These are phyloP conservation scores for Zeus faber DNA, from an alignment of 2,113 vertebrate genomes.

Conservation along the genomic window DNA sequence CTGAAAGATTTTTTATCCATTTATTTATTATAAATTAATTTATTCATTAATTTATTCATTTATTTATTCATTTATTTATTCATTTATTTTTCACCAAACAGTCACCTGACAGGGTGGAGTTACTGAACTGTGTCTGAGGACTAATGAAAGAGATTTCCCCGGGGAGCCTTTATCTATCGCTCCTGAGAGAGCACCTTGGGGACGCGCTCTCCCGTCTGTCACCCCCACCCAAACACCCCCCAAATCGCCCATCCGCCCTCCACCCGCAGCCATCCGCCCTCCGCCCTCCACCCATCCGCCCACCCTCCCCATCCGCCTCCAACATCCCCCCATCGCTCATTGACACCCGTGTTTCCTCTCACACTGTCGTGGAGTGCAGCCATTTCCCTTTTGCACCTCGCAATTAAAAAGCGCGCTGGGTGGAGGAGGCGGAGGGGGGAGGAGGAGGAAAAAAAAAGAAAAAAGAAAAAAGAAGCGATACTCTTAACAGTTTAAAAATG, in stretches of 20 bases:
- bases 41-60: constrained; percentile 58
- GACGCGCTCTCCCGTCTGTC: constrained; percentile 89
- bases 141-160: constrained; percentile 97
- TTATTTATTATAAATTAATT: no score
- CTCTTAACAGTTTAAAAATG: no score
- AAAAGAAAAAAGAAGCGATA: background rate
- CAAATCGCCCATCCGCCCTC: constrained; percentile 28
- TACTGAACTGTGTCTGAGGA: constrained; percentile 96
- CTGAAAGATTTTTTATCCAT: no score
- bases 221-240: constrained; percentile 72
- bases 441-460: background rate
- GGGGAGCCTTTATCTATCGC: constrained; percentile 93
- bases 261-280: constrained; percentile 83
- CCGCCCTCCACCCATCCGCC: constrained; percentile 65
- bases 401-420: constrained; percentile 85
- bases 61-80: constrained; percentile 28
- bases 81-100: constrained; percentile 75
- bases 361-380: constrained; percentile 88
- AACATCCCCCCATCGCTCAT: constrained; percentile 69
- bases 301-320: constrained; percentile 55
- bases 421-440: constrained; percentile 39
- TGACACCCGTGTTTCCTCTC: constrained; percentile 89
- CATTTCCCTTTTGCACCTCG: constrained; percentile 97
- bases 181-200: constrained; percentile 89
- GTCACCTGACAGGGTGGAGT: constrained; percentile 92